Percentiles rank a stretch among this genome's conserved stretches.
phyloP scores from a whole-genome alignment of 2,888 invertebrate genomes.

The Torymus tubicola region DNA sequence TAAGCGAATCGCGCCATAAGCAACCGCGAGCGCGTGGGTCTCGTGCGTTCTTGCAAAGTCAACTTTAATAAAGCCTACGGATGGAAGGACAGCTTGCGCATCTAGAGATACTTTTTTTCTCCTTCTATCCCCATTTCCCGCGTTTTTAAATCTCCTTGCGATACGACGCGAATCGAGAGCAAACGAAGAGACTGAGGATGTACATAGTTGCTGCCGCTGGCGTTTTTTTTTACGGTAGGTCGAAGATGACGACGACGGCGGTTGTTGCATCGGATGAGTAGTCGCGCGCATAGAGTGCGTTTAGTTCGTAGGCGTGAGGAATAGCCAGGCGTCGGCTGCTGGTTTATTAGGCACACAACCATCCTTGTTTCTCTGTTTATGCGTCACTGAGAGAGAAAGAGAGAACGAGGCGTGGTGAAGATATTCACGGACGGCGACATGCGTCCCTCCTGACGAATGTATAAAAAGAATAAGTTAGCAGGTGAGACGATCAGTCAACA shows the following conservation, averaged over 20 bases:
- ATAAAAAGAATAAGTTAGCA: slow-evolving; percentile 52
- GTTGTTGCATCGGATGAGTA: slow-evolving; percentile 19
- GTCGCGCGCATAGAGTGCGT: not conserved
- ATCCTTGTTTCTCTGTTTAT: slow-evolving; percentile 47
- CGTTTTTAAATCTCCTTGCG: no score
- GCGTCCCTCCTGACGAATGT: slow-evolving; percentile 35
- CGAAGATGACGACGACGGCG: no score
- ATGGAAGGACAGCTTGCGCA: slow-evolving; percentile 14
- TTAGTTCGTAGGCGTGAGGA: slow-evolving; percentile 17
- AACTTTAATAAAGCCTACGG: slow-evolving; percentile 41
- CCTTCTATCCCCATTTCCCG: not conserved
- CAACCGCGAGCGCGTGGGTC: slow-evolving; percentile 47
- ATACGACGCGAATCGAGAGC: no score
- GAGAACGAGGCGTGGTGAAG: slow-evolving; percentile 54
- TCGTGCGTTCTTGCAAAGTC: slow-evolving; percentile 44
- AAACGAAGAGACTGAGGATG: no score
- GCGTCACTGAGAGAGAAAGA: slow-evolving; percentile 55
- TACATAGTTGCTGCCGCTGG: no score
- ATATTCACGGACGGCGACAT: slow-evolving; percentile 13
- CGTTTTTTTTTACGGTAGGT: no score
- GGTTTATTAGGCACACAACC: slow-evolving; percentile 46
- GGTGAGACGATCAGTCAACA: slow-evolving; percentile 43
- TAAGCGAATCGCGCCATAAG: slow-evolving; percentile 47
- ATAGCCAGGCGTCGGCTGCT: slow-evolving; percentile 30
- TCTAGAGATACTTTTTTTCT: not conserved